Base-by-base conservation (phyloP, 2,888 invertebrate species). In the Herminia tarsipennalis region DNA sequence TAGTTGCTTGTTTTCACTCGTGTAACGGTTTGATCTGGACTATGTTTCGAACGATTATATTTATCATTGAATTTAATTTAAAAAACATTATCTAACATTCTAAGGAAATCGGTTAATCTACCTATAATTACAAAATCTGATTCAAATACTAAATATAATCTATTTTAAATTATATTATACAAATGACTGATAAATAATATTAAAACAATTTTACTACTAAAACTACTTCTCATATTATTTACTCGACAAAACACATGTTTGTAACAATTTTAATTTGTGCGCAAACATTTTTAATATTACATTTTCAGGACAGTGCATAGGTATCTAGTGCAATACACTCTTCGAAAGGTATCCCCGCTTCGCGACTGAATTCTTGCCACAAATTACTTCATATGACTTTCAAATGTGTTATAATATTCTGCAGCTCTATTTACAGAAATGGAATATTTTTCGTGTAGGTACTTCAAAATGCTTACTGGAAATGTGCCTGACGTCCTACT, bases 381-480 rank as follows among this genome's bases (percentile, higher is more conserved):
- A 56, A 59, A 60, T 60, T 54, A 56, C 40, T 47, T 54, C 33
- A 45, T 52, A 51, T 52, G 30, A 56, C 49, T 60, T 62, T 47
- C 21, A 40, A 63, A 56, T 43, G 41, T 56, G 24, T 41, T 27
- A 45, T 49, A 50, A 46, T 48, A 50, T 54, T 46, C 20, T 42
- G 34, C 35, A 39, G 33, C 29, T 10, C 22, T 49, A 53, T 51
- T 55, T 37, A 48, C 45, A 33, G 39, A 47, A 53, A 35, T 40
- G 33, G 37, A 21, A 46, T 32, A 42, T 40, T 48, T 37, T 47
- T 53, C 35, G n/a, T 36, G 43, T n/a, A n/a, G n/a, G n/a, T 36
- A 43, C 37, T 56, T 25, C 6, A 13, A 25, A 52, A 56, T 35
- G 17, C 30, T 13, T 18, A 13, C 33, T 30, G 35, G 42, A 49